Base-by-base conservation (phyloP, 1,140 invertebrate genomes). In the Pseudomyrmex pallidus region DNA sequence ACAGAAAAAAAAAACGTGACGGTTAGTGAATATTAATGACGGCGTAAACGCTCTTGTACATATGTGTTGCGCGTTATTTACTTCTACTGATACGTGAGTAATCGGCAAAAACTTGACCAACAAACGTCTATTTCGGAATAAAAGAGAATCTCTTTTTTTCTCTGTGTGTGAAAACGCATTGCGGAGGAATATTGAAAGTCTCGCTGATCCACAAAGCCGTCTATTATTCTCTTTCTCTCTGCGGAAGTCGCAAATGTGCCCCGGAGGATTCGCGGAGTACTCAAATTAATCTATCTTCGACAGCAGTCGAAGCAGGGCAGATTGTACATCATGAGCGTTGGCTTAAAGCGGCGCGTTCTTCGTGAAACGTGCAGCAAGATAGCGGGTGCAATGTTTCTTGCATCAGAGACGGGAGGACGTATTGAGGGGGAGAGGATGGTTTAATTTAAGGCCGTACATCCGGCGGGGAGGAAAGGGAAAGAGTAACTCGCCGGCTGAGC, bases 401-500 rank as follows among this genome's bases (percentile, higher is more conserved):
- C 35, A 83, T 77, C 66, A 63, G 48, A 35, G 61, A 35, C 35
- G 35, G 35, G 35, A 35, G 22, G 68, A 66, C 67, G 52, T 73
- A 83, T 72, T 83, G 85, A 74, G 67, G 15, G 50, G 15, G 77
- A 62, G 67, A 15, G 44, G 20, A 61, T 13, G 48, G 76, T 86
- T 86, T 83, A 86, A 52, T 82, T 46, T 63, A 66, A 77, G 66
- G 64, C 48, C 46, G 56, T 76, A 70, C 78, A 86, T 86, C 74
- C 84, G 59, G 63, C 64, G 50, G 67, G 4, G 35, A 5, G 4
- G 35, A 35, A 2, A 0, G 5, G 35, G 5, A 3, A 3, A 5
- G 35, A 83, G 57, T 72, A 78, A 54, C 72, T 83, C 10, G 35
- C 25, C 52, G 44, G 50, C 85, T 84, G 87, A 90, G 87, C 88